These are phyloP conservation scores for Zaprionus inermis DNA, from an alignment of 1,140 invertebrate species.

Conservation along the genomic window DNA sequence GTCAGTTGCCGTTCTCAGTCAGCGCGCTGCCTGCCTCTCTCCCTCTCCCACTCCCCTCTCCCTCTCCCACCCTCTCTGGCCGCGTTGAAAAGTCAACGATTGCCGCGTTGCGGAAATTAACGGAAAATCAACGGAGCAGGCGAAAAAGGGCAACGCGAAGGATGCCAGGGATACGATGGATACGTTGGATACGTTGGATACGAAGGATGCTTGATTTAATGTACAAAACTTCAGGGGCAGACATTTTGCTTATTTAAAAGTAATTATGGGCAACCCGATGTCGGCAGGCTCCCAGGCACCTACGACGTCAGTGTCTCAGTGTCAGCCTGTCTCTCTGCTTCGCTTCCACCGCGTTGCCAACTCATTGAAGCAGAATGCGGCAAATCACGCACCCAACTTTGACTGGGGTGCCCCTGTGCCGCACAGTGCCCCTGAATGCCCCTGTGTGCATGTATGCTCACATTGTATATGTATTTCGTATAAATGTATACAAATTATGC, in stretches of 20 bases:
- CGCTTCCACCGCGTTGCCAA: slow-evolving; percentile 34
- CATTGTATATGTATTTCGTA: slow-evolving; percentile 46
- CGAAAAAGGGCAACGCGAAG: slow-evolving; percentile 43
- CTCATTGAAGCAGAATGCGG: slow-evolving; percentile 78
- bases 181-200: slow-evolving; percentile 32
- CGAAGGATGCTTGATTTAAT: slow-evolving; percentile 81
- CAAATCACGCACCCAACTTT: slow-evolving; percentile 69
- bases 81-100: slow-evolving; percentile 80
- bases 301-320: slow-evolving; percentile 33
- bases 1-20: slow-evolving; percentile 24
- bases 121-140: slow-evolving; percentile 68
- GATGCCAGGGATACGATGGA: slow-evolving; percentile 47
- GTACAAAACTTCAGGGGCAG: slow-evolving; percentile 68
- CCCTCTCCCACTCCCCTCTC: neutral
- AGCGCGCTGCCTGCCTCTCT: neutral
- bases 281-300: slow-evolving; percentile 38
- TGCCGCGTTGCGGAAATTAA: slow-evolving; percentile 82
- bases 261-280: slow-evolving; percentile 68
- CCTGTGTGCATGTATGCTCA: slow-evolving; percentile 9
- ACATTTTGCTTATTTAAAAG: slow-evolving; percentile 75
- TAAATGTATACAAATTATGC: slow-evolving; percentile 81
- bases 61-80: neutral
- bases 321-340: slow-evolving; percentile 36
- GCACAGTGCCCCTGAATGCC: neutral
- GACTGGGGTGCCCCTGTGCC: neutral